Conservation (phyloP, 2,888 invertebrate genomes). For the Ctena decussata region DNA sequence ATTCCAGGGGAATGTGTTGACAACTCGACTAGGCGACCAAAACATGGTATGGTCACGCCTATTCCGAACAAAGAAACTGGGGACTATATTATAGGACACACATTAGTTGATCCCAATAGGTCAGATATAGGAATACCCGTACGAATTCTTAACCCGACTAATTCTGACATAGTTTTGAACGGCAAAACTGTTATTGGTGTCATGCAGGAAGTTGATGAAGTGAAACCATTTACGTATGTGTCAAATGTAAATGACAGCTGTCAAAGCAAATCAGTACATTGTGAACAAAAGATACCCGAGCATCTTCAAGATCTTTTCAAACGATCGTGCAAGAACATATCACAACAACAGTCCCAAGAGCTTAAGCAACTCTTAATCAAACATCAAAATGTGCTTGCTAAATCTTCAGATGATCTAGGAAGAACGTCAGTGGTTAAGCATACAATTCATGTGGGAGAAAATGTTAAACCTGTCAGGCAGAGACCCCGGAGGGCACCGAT, state of each 20-base stretch:
- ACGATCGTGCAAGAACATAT: neutral
- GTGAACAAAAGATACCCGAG: neutral
- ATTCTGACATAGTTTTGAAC: neutral
- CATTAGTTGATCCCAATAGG: neutral
- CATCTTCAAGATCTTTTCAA: conserved; percentile 11
- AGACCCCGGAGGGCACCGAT: conserved; percentile 39
- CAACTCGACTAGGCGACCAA: neutral
- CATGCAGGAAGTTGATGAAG: neutral
- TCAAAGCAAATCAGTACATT: too few relatives aligned
- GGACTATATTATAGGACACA: neutral
- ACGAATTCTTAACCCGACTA: neutral
- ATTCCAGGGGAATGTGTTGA: neutral
- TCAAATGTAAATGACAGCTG: neutral
- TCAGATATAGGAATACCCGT: neutral
- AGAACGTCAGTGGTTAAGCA: conserved; percentile 34
- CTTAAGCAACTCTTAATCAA: conserved; percentile 17
- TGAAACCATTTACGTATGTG: neutral
- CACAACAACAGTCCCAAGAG: neutral
- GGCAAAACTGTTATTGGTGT: neutral
- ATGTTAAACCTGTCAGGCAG: conserved; percentile 28
- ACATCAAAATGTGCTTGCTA: conserved; percentile 36
- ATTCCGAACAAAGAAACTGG: neutral
- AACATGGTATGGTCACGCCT: neutral
- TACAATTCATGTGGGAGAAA: conserved; percentile 24
- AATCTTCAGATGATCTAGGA: conserved; percentile 32